A percentile compares a stretch with the other conserved stretches of the same genome.
phyloP scores from a whole-genome alignment of 1,140 invertebrate genomes.

The Drosophila nebulosa region DNA sequence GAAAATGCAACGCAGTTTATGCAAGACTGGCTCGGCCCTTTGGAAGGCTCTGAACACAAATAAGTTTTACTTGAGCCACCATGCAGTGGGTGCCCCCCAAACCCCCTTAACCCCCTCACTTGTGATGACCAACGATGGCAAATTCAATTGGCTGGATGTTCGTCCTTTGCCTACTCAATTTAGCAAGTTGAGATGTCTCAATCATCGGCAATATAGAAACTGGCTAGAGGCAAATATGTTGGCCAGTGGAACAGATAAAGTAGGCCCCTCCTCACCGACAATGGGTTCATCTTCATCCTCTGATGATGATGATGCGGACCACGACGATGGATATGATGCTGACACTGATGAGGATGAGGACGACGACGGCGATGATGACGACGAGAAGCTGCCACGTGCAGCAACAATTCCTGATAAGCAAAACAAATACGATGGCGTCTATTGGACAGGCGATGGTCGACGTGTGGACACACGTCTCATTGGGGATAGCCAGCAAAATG shows the following conservation, averaged over 20 bases:
- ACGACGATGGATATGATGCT: neutral
- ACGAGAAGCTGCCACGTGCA: too few species aligned
- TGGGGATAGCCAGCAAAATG: neutral
- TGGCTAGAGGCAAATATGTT: neutral
- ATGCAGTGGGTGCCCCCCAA: neutral
- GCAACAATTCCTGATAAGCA: neutral
- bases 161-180: neutral
- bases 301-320: neutral
- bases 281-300: neutral
- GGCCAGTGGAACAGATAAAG: too few species aligned
- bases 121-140: neutral
- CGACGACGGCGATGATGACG: neutral
- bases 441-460: constrained; percentile 4
- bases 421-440: neutral
- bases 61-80: neutral
- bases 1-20: neutral
- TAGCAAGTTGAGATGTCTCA: neutral
- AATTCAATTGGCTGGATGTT: neutral
- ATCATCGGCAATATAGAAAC: neutral
- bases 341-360: neutral
- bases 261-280: too few species aligned
- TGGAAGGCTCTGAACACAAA: neutral
- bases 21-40: neutral
- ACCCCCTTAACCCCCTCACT: neutral
- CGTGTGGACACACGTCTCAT: neutral